A percentile compares a stretch with the other conserved stretches of the same genome.
Conservation (phyloP, 2,113 vertebrate genomes). For the Beaufortia kweichowensis region DNA sequence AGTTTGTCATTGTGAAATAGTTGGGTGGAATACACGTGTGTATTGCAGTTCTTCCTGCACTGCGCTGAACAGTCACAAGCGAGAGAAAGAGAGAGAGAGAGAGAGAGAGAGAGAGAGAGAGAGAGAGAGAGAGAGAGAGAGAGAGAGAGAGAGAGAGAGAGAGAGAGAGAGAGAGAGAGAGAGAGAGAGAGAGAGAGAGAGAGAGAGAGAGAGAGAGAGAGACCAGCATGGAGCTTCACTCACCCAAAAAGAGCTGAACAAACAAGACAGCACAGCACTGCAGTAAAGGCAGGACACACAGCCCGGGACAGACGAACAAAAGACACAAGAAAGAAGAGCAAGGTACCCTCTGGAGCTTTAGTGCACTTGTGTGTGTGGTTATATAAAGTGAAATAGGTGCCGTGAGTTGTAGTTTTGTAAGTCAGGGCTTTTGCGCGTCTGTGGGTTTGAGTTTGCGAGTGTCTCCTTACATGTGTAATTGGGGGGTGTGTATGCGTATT, state of each 20-base stretch:
- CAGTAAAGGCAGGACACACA: slow-evolving; percentile 27
- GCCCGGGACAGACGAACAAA: slow-evolving; percentile 49
- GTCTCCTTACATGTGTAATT: slow-evolving; percentile 13
- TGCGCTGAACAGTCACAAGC: slow-evolving; percentile 51
- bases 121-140: slow-evolving; percentile 38
- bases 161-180: slow-evolving; percentile 33
- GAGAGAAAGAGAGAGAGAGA: slow-evolving; percentile 31
- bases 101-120: neutral
- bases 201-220: slow-evolving; percentile 37
- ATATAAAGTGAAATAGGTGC: neutral
- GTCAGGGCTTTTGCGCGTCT: neutral
- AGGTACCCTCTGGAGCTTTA: slow-evolving; percentile 28
- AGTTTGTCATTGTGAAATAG: slow-evolving; percentile 54
- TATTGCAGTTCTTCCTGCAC: slow-evolving; percentile 52
- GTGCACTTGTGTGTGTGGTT: slow-evolving; percentile 19
- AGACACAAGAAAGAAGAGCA: slow-evolving; percentile 41
- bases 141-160: neutral
- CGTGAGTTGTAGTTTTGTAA: neutral
- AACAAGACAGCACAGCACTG: slow-evolving; percentile 48
- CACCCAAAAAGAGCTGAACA: slow-evolving; percentile 64
- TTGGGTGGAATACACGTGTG: slow-evolving; percentile 54
- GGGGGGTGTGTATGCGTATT: slow-evolving; percentile 30
- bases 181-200: neutral
- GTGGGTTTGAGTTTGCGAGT: slow-evolving; percentile 8
- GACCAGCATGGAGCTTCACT: slow-evolving; percentile 72